phyloP scores from a whole-genome alignment of 2,888 invertebrate species.

The Tenodera sinensis region DNA sequence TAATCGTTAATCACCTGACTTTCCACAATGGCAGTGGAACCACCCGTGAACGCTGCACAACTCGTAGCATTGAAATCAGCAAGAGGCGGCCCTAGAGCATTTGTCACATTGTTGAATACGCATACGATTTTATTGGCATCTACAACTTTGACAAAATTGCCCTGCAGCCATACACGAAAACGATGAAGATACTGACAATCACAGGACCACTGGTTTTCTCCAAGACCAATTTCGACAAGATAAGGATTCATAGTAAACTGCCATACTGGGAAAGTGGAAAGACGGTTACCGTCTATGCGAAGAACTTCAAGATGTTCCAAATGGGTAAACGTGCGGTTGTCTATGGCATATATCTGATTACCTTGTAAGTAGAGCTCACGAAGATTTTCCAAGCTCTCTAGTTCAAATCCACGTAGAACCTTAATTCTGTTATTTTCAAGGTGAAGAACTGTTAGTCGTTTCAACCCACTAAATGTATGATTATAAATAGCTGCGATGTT shows the following conservation, averaged over 20 bases:
- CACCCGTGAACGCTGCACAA: conserved; percentile 69
- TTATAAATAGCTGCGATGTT: conserved; percentile 81
- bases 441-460: conserved; percentile 74
- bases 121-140: conserved; percentile 76
- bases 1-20: conserved; percentile 78
- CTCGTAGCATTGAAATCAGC: conserved; percentile 75
- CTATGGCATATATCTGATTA: conserved; percentile 77
- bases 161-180: conserved; percentile 75
- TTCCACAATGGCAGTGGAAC: conserved; percentile 60
- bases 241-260: conserved; percentile 79
- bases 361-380: conserved; percentile 83
- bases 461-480: conserved; percentile 85
- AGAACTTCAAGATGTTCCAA: conserved; percentile 80
- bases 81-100: conserved; percentile 64
- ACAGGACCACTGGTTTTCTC: conserved; percentile 87
- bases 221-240: conserved; percentile 79
- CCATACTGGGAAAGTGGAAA: conserved; percentile 82
- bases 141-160: conserved; percentile 74
- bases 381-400: conserved; percentile 75
- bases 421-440: conserved; percentile 83
- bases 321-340: conserved; percentile 78
- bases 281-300: conserved; percentile 77
- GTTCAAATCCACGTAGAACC: conserved; percentile 75
- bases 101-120: conserved; percentile 68
- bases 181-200: conserved; percentile 80